These are phyloP conservation scores for Empidonax traillii DNA, from an alignment of 2,113 vertebrate genomes.

Conservation along the genomic window DNA sequence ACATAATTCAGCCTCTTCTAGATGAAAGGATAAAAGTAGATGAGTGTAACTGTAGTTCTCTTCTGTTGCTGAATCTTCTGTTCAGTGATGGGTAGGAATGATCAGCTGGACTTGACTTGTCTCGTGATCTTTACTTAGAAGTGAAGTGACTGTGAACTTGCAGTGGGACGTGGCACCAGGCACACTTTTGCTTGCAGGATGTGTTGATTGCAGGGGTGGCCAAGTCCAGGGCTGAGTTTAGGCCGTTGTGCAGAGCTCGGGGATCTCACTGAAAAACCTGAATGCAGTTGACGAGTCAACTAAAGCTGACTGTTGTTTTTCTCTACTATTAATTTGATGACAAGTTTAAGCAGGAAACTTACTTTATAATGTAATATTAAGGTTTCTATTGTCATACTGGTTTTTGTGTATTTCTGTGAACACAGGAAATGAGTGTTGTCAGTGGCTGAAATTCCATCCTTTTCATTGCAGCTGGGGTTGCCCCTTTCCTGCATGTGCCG, in stretches of 20 bases:
- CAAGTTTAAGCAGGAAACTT: no score
- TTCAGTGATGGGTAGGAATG: background rate
- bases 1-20: background rate
- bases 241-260: background rate
- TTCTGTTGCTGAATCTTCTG: background rate
- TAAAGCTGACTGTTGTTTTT: background rate
- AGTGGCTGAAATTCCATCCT: background rate
- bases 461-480: constrained; percentile 74
- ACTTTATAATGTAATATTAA: background rate
- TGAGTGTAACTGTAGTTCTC: background rate
- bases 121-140: background rate
- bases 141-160: background rate
- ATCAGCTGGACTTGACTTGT: background rate
- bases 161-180: background rate
- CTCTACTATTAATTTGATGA: background rate
- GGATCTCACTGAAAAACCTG: background rate
- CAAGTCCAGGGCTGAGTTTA: background rate
- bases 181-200: background rate
- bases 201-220: background rate
- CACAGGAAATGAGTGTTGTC: background rate
- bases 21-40: background rate
- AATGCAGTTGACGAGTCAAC: background rate
- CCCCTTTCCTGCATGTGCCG: constrained; percentile 85
- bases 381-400: background rate
- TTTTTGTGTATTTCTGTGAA: background rate